Evolutionary conservation across 2,888 invertebrate species (phyloP).

Genomic region (Odiellus spinosus): DNA sequence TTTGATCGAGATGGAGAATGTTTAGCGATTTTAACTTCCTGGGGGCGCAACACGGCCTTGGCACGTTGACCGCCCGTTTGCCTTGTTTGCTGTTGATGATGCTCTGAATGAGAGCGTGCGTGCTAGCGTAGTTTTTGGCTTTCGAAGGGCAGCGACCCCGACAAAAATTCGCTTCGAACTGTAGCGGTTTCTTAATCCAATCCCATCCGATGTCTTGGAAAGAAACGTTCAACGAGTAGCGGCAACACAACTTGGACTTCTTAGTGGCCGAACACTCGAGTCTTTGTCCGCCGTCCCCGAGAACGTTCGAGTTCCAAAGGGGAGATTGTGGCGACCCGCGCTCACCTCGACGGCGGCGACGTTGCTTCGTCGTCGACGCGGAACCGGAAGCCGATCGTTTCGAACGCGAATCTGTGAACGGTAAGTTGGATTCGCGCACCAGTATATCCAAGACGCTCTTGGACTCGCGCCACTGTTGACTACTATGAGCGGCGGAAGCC

Average conservation of each 20-base stretch:
- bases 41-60: conserved; percentile 51
- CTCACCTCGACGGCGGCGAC: background rate
- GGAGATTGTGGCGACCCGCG: background rate
- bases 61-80: conserved; percentile 30
- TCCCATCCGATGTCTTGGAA: conserved; percentile 48
- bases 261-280: conserved; percentile 4
- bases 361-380: no score
- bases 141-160: conserved; percentile 49
- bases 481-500: no score
- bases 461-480: no score
- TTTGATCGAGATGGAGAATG: conserved; percentile 47
- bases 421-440: background rate
- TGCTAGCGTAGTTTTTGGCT: conserved; percentile 43
- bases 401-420: background rate
- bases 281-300: no score
- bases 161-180: conserved; percentile 53
- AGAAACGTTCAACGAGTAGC: conserved; percentile 46
- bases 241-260: conserved; percentile 38
- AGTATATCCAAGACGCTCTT: background rate
- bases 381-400: background rate
- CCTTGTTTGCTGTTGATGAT: conserved; percentile 46
- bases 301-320: no score
- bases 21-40: conserved; percentile 47
- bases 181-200: conserved; percentile 49
- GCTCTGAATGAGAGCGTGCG: conserved; percentile 52